Evolutionary conservation across 1,140 invertebrate genomes (phyloP).

Genomic region (Potamilus streckersoni): DNA sequence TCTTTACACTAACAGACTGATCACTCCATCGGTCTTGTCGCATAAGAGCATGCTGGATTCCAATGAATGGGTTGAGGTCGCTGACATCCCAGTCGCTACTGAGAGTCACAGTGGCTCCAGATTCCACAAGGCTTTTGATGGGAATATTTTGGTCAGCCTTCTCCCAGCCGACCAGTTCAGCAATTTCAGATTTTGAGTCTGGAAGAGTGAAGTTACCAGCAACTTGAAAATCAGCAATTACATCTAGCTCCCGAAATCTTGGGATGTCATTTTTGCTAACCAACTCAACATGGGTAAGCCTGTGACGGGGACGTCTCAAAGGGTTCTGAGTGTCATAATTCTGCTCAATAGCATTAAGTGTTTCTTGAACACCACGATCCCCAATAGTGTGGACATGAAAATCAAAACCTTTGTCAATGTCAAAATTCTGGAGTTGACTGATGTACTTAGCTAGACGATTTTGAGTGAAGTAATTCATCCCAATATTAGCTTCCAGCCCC

Average conservation of each 20-base stretch:
- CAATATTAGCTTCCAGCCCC: slow-evolving; percentile 23
- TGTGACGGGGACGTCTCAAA: slow-evolving; percentile 14
- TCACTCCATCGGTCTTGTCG: slow-evolving; percentile 5
- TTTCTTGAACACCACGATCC: slow-evolving; percentile 28
- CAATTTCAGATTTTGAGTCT: not conserved
- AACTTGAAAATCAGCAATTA: slow-evolving; percentile 39
- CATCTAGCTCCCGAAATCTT: slow-evolving; percentile 17
- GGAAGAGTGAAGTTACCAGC: slow-evolving; percentile 29
- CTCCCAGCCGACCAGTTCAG: slow-evolving; percentile 10
- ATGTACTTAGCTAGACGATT: slow-evolving; percentile 25
- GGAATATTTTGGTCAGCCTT: slow-evolving; percentile 23
- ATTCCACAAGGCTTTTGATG: slow-evolving; percentile 15
- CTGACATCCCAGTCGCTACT: slow-evolving; percentile 40
- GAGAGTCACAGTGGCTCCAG: slow-evolving; percentile 20
- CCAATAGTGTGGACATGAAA: slow-evolving; percentile 37
- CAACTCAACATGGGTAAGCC: slow-evolving; percentile 34
- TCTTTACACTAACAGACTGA: slow-evolving; percentile 24
- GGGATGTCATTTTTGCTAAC: slow-evolving; percentile 5
- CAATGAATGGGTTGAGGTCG: slow-evolving; percentile 27
- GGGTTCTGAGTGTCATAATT: not conserved
- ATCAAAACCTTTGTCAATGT: slow-evolving; percentile 23
- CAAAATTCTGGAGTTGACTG: slow-evolving; percentile 20
- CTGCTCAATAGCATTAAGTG: slow-evolving; percentile 27
- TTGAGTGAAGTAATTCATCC: slow-evolving; percentile 33
- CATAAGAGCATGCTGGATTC: slow-evolving; percentile 20